Evolutionary conservation across 2,888 invertebrate genomes (phyloP), one percentile per base, ranked within the genome.

Genomic region (Drosophila fulvimacula): DNA sequence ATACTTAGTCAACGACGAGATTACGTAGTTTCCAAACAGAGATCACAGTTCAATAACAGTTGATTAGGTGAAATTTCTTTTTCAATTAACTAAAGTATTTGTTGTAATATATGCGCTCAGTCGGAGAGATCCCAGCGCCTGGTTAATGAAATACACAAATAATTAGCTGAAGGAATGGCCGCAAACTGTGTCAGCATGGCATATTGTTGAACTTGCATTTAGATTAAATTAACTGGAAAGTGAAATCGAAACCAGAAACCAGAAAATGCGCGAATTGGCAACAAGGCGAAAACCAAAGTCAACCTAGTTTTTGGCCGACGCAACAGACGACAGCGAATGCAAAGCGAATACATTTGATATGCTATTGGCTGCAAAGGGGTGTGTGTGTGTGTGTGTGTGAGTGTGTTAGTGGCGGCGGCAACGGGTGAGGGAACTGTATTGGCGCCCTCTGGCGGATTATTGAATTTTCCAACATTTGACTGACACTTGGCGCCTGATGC

Each of bases 401-500:
- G 38, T 17, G n/a, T 5, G 17, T 39, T 52, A 27, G 32, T 27
- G 48, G 46, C 51, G 56, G 4, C 24, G 36, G 48, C 32, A 24
- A n/a, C 32, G 36, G 53, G n/a, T 41, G 34, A 27, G 21, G 41
- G 46, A 30, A 34, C 46, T 49, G 30, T 24, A 84, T 69, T 79
- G 80, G 82, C 72, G 75, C 88, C 79, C 88, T 71, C 59, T 73
- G 82, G 85, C 82, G 88, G 85, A 89, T 83, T 83, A 83, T 83
- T 83, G 83, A 83, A 83, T 83, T 83, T 83, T 83, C 89, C 88
- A 83, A 88, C 85, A 75, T 87, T 89, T 75, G 79, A 81, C 79
- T 81, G 79, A 87, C 89, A 84, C 70, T 83, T 88, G 82, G 73
- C 88, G 88, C 79, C 82, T 83, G 76, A 76, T 81, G 78, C 63